These are phyloP conservation scores for Rotaria magnacalcarata DNA, from an alignment of 2,888 invertebrate species.

Conservation along the genomic window DNA sequence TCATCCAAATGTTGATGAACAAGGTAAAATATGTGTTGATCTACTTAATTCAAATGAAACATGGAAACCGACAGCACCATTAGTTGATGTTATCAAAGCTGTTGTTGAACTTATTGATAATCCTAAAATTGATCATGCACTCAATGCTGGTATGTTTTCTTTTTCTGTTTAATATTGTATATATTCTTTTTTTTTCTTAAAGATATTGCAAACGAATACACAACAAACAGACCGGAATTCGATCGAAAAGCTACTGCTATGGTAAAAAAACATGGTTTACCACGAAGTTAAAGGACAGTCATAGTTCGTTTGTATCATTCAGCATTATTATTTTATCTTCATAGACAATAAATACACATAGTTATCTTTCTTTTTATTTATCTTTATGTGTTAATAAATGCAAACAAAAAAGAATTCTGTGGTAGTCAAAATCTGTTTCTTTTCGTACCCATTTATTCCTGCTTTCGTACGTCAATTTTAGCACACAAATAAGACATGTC, in stretches of 20 bases:
- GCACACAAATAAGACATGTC: no score
- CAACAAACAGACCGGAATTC: neutral
- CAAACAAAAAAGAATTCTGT: neutral
- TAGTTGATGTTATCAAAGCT: neutral
- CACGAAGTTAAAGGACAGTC: neutral
- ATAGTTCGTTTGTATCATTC: neutral
- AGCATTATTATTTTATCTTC: neutral
- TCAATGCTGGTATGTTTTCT: neutral
- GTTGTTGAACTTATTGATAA: neutral
- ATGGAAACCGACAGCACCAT: neutral
- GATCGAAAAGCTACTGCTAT: neutral
- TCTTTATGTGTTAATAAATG: neutral
- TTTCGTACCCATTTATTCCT: no score
- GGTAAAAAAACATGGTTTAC: neutral
- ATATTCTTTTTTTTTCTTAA: neutral
- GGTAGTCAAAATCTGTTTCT: neutral
- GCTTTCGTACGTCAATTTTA: no score
- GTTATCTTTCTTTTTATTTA: neutral
- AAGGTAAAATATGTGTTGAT: slow-evolving; percentile 19
- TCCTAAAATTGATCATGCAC: slow-evolving; percentile 33
- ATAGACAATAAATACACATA: neutral
- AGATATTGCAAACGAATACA: neutral
- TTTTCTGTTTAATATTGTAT: neutral
- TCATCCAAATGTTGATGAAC: slow-evolving; percentile 5
- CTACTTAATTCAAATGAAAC: neutral